Base-by-base conservation (phyloP, 2,888 invertebrate species). In the Cataglyphis rosenhaueri region DNA sequence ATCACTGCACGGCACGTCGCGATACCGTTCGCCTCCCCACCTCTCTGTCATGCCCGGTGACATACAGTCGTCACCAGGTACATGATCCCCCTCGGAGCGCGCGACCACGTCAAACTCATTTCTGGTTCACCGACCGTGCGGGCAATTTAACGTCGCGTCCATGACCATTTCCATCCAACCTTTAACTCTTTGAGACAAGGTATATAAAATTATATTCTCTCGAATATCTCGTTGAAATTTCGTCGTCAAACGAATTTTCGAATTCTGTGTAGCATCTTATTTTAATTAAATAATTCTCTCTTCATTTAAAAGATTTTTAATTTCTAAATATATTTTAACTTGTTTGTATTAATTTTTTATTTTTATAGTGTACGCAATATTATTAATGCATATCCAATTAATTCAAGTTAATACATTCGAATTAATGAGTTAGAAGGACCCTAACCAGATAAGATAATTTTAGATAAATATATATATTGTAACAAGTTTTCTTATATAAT, bases 61-160 rank as follows among this genome's bases (percentile, higher is more conserved):
- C 78, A 41, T 78, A 68, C 68, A 8, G 59, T 59, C 70, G 59
- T 78, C 59, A 78, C 59, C 59, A 35, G 70, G 25, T 78, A 78
- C 59, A 78, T 29, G 76, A 76, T 29, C 57, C 57, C 55, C n/a
- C 41, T 55, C 15, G 29, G 55, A 65, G 65, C 55, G 55, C 76
- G 65, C 76, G 38, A n/a, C 25, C 52, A 10, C 29, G 41, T 76
- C 52, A 15, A 57, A 66, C 55, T 76, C 55, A 65, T 76, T 76
- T 66, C 75, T 4, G 55, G 75, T 76, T 76, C 75, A 55, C 5
- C 65, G 65, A 76, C 75, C 66, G 76, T 25, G 3, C 4, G 52
- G 12, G 38, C 25, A 8, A 76, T 61, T 35, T 64, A 35, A 57
- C 25, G 57, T 35, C 35, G 18, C 21, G 15, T 15, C 35, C 35